Evolutionary conservation across 2,113 vertebrate species (phyloP).

Genomic region (Furnarius figulus): DNA sequence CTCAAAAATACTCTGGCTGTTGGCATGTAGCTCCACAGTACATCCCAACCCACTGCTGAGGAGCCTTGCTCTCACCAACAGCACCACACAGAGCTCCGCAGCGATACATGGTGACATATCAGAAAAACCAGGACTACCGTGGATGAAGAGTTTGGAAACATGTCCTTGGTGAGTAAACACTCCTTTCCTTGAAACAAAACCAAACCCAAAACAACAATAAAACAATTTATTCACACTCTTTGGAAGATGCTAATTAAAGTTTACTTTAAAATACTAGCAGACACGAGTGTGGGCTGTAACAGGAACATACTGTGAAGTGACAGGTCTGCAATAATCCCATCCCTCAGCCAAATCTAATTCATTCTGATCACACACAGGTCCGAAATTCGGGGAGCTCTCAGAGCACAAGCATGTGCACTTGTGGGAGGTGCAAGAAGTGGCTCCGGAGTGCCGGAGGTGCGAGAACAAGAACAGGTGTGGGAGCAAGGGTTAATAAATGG

Average conservation of each 20-base stretch:
- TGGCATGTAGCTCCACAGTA: accelerated
- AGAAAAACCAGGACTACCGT: background rate
- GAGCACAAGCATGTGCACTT: constrained; percentile 54
- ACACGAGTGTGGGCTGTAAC: constrained; percentile 65
- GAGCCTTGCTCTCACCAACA: background rate
- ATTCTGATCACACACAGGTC: constrained; percentile 18
- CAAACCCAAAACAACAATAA: constrained; percentile 57
- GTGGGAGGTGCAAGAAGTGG: constrained; percentile 62
- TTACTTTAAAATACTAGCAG: constrained; percentile 66
- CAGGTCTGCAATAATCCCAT: constrained; percentile 63
- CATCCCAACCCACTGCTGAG: background rate
- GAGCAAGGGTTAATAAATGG: constrained; percentile 18
- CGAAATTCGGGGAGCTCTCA: constrained; percentile 49
- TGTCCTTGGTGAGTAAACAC: constrained; percentile 5
- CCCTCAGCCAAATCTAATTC: constrained; percentile 52
- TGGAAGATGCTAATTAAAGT: constrained; percentile 58
- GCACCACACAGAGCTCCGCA: accelerated
- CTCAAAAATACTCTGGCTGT: background rate
- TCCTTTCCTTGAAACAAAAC: constrained; percentile 41
- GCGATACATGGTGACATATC: background rate
- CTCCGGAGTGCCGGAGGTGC: background rate
- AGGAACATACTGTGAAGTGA: constrained; percentile 68
- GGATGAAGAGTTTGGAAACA: constrained; percentile 51
- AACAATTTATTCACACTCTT: constrained; percentile 48
- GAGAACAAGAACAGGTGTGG: constrained; percentile 46